Evolutionary conservation across 2,797 vertebrate genomes (phyloP), one percentile per base, ranked within the genome.

Genomic region (Sebastes goodei): DNA sequence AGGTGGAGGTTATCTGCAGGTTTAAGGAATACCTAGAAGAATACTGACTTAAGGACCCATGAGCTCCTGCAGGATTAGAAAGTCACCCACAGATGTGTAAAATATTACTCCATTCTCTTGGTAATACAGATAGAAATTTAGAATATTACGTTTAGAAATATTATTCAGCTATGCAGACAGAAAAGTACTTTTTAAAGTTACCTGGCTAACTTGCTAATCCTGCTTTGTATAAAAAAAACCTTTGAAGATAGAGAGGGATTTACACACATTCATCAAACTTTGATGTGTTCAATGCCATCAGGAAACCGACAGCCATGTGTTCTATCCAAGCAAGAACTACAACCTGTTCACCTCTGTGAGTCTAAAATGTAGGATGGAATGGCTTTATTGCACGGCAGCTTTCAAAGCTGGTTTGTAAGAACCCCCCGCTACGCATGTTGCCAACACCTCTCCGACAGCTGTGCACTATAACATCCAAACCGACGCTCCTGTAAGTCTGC

Each of bases 121-220:
- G 55, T 25, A 65, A 61, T 5, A 33, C 15, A 10, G 33, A 80
- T 71, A 67, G 10, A 2, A 80, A 83, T 73, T 53, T 21, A 53
- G 65, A 8, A 84, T 82, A 83, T 78, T 6, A 35, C 15, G 65
- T 85, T 67, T 29, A n/a, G 33, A 49, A 79, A 67, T 65, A 63
- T n/a, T 29, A 42, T 64, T 81, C n/a, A 55, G 55, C 38, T 38
- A 8, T 38, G 74, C 71, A 79, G 35, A 32, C n/a, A 74, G 49
- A 82, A 72, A 65, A 83, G 66, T 70, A 53, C 32, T 42, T 64
- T 57, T 73, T 27, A 57, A 80, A 82, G 25, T 29, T 74, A 67
- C 86, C 57, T n/a, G 70, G 73, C 65, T 77, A 73, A 80, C 42
- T 81, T 78, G 33, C 69, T 84, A 82, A 89, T 81, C 81, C 85